phyloP scores from a whole-genome alignment of 53 echinoderm and acorn worm species.

The Echinarachnius parma region DNA sequence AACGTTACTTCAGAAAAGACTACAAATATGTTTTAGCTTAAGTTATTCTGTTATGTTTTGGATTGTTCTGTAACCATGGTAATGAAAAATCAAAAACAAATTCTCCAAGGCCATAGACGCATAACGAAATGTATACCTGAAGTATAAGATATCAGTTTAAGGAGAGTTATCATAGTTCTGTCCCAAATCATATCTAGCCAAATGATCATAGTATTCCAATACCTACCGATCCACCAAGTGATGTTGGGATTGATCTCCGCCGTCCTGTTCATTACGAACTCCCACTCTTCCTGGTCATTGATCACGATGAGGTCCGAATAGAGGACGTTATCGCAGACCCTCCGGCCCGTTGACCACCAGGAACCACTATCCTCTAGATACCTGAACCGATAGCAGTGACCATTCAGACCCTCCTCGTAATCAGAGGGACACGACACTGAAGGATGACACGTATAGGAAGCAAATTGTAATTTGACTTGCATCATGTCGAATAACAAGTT shows the following conservation, averaged over 20 bases:
- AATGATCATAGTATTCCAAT: too few species aligned
- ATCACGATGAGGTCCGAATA: slow-evolving; percentile 60
- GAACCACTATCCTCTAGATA: not conserved
- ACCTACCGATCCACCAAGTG: slow-evolving; percentile 76
- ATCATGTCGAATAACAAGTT: too few species aligned
- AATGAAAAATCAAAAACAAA: too few species aligned
- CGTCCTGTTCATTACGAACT: slow-evolving; percentile 57
- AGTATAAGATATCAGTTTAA: too few species aligned
- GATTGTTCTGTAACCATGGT: too few species aligned
- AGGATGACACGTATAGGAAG: not conserved
- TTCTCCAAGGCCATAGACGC: too few species aligned
- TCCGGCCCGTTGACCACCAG: slow-evolving; percentile 1
- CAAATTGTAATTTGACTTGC: not conserved
- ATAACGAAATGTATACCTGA: too few species aligned
- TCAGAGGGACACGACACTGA: slow-evolving; percentile 34
- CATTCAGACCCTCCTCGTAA: slow-evolving; percentile 52
- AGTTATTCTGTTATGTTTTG: too few species aligned
- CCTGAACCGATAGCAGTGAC: slow-evolving; percentile 56
- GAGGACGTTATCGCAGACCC: slow-evolving; percentile 4
- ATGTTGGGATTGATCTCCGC: slow-evolving; percentile 19
- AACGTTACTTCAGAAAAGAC: too few species aligned
- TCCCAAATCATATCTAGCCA: too few species aligned
- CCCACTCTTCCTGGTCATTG: slow-evolving; percentile 50
- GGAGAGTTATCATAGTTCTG: too few species aligned
- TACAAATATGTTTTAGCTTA: too few species aligned